A percentile compares a stretch with the other conserved stretches of the same genome.
These are phyloP conservation scores for Vanacampus margaritifer DNA, from an alignment of 2,113 vertebrate species.

Conservation along the genomic window DNA sequence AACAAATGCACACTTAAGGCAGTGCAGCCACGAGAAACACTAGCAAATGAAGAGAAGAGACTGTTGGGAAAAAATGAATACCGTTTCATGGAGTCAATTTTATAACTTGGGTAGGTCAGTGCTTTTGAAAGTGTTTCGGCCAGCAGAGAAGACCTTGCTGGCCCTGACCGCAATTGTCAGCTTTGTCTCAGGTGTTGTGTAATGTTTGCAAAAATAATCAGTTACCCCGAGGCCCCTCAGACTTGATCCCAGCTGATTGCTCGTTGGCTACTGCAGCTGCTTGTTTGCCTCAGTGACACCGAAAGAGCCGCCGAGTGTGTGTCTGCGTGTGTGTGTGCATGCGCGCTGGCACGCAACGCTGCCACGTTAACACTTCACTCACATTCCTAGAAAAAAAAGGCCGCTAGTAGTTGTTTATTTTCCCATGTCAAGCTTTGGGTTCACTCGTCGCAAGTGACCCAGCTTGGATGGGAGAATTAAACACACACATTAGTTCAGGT, in stretches of 20 bases:
- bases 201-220: constrained; percentile 16
- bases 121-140: background rate
- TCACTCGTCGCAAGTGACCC: constrained; percentile 24
- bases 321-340: background rate
- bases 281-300: background rate
- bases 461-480: constrained; percentile 23
- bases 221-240: constrained; percentile 10
- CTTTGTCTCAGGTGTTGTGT: constrained; percentile 3
- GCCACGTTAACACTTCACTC: background rate
- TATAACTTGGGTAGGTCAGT: background rate
- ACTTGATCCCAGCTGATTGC: background rate
- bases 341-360: background rate
- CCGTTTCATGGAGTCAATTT: background rate
- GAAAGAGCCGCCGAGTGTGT: background rate
- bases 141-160: background rate
- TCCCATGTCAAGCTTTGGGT: constrained; percentile 23
- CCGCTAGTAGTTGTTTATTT: constrained; percentile 13
- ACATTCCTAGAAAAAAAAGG: background rate
- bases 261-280: constrained; percentile 2
- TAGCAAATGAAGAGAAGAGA: no score
- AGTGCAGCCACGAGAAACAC: no score
- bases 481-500: background rate
- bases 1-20: no score
- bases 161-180: background rate
- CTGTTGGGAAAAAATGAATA: no score